phyloP scores from a whole-genome alignment of 2,888 invertebrate genomes.

The Sepiola atlantica region DNA sequence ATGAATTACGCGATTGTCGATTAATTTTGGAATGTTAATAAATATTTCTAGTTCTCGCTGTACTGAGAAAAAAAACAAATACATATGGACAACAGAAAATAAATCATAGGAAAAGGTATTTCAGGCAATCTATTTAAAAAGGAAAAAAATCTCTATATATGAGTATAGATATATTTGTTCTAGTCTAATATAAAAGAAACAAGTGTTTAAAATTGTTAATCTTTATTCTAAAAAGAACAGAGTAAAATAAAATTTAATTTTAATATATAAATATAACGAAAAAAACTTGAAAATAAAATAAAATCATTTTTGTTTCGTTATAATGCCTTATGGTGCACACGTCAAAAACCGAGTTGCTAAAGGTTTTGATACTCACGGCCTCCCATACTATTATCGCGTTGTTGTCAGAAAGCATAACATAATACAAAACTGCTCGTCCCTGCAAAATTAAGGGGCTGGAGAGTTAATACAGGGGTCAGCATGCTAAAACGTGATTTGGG shows the following conservation, averaged over 20 bases:
- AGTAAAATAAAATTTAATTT: background rate
- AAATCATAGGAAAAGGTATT: too few species aligned
- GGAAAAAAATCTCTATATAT: too few species aligned
- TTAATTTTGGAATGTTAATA: too few species aligned
- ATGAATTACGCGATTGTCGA: too few species aligned
- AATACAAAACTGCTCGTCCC: background rate
- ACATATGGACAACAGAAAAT: too few species aligned
- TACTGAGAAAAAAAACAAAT: too few species aligned
- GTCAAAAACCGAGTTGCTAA: background rate
- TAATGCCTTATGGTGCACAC: background rate
- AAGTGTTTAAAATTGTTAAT: background rate
- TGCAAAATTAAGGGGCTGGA: background rate
- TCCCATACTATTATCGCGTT: background rate
- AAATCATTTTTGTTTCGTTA: background rate
- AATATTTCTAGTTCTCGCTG: too few species aligned
- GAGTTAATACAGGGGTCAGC: background rate
- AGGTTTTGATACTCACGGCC: background rate
- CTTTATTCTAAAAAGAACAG: background rate
- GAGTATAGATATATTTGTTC: too few species aligned
- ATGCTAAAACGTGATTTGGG: background rate
- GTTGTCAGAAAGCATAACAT: background rate
- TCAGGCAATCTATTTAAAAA: too few species aligned
- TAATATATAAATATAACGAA: background rate
- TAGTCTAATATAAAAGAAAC: too few species aligned
- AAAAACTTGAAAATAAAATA: background rate